Conservation (phyloP, 2,888 invertebrate genomes). For the Drosophila birchii region DNA sequence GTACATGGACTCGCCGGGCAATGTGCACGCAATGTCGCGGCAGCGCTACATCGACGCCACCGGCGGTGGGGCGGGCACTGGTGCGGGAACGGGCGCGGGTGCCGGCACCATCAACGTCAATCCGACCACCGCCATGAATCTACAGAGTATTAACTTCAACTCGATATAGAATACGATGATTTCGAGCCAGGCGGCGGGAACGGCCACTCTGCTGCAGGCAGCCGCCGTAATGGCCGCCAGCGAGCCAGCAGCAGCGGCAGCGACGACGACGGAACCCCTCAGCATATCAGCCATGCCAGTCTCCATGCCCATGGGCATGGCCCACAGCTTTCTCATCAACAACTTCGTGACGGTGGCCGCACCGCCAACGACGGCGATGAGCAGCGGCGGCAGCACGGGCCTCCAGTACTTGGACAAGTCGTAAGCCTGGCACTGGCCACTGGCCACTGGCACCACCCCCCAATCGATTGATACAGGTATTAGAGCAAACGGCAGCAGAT, state of each 20-base stretch:
- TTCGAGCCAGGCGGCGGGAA: constrained; percentile 66
- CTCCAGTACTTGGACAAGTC: constrained; percentile 72
- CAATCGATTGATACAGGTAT: constrained; percentile 68
- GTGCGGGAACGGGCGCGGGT: constrained; percentile 69
- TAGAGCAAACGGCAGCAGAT: constrained; percentile 69
- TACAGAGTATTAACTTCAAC: constrained; percentile 91
- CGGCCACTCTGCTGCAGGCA: constrained; percentile 69
- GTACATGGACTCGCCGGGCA: constrained; percentile 88
- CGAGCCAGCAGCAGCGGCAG: constrained; percentile 38
- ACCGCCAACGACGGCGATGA: constrained; percentile 57
- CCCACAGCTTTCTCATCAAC: constrained; percentile 77
- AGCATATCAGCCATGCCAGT: constrained; percentile 73
- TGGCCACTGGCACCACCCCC: not conserved
- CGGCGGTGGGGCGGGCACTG: constrained; percentile 68
- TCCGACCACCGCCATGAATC: constrained; percentile 88
- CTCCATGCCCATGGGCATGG: constrained; percentile 63
- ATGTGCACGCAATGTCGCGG: constrained; percentile 87
- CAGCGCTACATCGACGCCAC: constrained; percentile 84
- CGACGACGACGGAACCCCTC: constrained; percentile 54
- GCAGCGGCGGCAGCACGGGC: constrained; percentile 52
- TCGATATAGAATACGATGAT: constrained; percentile 88
- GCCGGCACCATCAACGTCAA: constrained; percentile 85
- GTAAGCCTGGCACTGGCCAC: constrained; percentile 37
- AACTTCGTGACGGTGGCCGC: constrained; percentile 77
- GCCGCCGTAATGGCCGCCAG: constrained; percentile 64